A percentile compares a stretch with the other conserved stretches of the same genome.
These are phyloP conservation scores for Pycnomerus fuliginosus DNA, from an alignment of 2,888 invertebrate genomes.

Conservation along the genomic window DNA sequence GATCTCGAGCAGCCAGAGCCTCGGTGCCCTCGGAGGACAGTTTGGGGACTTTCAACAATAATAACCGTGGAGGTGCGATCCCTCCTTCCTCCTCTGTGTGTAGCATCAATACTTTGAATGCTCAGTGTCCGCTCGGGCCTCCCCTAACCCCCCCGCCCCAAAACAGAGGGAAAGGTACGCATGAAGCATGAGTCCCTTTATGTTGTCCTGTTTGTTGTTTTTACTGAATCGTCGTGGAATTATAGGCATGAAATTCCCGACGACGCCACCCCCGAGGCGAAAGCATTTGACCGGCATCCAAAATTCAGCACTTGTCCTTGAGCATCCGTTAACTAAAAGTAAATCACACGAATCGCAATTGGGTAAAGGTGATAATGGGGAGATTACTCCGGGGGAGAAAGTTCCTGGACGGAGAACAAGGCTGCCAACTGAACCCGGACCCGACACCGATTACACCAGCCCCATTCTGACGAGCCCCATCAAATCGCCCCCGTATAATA, in stretches of 20 bases:
- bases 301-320: constrained; percentile 50
- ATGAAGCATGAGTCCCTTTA: constrained; percentile 23
- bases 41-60: constrained; percentile 53
- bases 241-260: constrained; percentile 69
- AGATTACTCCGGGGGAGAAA: constrained; percentile 22
- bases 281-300: constrained; percentile 60
- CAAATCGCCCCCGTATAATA: constrained; percentile 60
- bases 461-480: constrained; percentile 59
- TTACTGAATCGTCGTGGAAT: constrained; percentile 1
- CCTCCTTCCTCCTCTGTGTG: constrained; percentile 58
- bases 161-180: constrained; percentile 50
- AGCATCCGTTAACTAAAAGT: constrained; percentile 78
- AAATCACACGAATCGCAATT: constrained; percentile 91
- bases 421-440: constrained; percentile 62
- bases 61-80: constrained; percentile 46
- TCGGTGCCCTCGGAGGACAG: constrained; percentile 63
- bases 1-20: constrained; percentile 55
- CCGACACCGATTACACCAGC: constrained; percentile 54
- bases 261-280: constrained; percentile 78
- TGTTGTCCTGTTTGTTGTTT: neutral
- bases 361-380: constrained; percentile 58
- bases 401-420: constrained; percentile 51
- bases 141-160: constrained; percentile 48
- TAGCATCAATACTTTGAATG: constrained; percentile 55
- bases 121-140: constrained; percentile 45